Evolutionary conservation across 2,797 vertebrate genomes (phyloP).

Genomic region (Aphelocoma californica): DNA sequence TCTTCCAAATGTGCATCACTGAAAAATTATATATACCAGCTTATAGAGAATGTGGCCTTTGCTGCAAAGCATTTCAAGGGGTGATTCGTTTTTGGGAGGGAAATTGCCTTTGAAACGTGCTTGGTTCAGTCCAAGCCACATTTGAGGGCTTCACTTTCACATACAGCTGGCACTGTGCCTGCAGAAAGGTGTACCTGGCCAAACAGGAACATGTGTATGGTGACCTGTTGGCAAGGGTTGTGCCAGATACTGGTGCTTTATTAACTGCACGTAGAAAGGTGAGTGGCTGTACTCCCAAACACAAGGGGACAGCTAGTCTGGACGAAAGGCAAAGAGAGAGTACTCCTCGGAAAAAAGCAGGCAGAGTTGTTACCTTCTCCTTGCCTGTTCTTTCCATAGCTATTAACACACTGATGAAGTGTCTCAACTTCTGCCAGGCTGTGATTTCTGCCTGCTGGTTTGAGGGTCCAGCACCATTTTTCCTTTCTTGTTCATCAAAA

Average conservation of each 20-base stretch:
- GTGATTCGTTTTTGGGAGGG: neutral
- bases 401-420: fast-evolving
- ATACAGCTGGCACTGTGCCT: neutral
- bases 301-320: neutral
- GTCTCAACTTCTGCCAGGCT: neutral
- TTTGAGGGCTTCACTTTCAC: neutral
- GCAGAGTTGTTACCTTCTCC: neutral
- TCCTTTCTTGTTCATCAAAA: neutral
- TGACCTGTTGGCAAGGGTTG: neutral
- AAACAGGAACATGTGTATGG: neutral
- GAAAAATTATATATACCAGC: neutral
- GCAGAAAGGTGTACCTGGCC: neutral
- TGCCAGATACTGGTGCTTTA: neutral
- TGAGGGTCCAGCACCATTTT: neutral
- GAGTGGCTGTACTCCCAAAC: neutral
- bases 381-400: neutral
- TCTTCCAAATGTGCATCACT: fast-evolving
- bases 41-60: neutral
- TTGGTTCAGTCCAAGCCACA: neutral
- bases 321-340: neutral
- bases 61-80: neutral
- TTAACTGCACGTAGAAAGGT: neutral
- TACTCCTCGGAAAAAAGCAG: neutral
- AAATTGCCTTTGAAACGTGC: neutral
- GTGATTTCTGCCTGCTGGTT: neutral